Evolutionary conservation across 2,113 vertebrate species (phyloP).

Genomic region (Arenaria interpres): DNA sequence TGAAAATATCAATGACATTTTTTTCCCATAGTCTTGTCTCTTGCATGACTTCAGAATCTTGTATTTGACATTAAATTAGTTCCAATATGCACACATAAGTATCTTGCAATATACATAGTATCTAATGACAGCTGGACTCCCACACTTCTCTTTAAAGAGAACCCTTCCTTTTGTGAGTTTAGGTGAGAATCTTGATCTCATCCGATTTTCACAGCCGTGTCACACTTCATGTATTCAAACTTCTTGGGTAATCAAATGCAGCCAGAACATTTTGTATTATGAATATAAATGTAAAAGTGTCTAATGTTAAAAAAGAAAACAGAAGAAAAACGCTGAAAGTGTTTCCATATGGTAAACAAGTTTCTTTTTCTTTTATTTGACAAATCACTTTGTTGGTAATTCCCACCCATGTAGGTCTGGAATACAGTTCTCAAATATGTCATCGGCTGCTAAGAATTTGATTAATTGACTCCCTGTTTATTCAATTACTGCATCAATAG

Average conservation of each 20-base stretch:
- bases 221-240: not conserved
- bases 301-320: not conserved
- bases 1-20: not conserved
- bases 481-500: not conserved
- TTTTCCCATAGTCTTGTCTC: not conserved
- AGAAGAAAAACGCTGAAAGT: not conserved
- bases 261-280: not conserved
- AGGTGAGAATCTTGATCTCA: not conserved
- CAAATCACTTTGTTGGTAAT: not conserved
- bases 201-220: not conserved
- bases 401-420: not conserved
- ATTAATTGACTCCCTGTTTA: not conserved
- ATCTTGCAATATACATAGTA: not conserved
- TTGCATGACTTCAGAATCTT: not conserved
- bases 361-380: conserved; percentile 5
- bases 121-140: not conserved
- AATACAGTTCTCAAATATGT: not conserved
- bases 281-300: not conserved
- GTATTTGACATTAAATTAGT: not conserved
- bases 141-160: not conserved
- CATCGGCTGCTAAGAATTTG: not conserved
- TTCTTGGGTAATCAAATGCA: not conserved
- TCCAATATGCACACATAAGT: not conserved
- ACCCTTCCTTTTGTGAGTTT: not conserved
- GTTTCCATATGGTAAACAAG: not conserved